phyloP scores from a whole-genome alignment of 2,888 invertebrate genomes.

The Encarsia formosa region DNA sequence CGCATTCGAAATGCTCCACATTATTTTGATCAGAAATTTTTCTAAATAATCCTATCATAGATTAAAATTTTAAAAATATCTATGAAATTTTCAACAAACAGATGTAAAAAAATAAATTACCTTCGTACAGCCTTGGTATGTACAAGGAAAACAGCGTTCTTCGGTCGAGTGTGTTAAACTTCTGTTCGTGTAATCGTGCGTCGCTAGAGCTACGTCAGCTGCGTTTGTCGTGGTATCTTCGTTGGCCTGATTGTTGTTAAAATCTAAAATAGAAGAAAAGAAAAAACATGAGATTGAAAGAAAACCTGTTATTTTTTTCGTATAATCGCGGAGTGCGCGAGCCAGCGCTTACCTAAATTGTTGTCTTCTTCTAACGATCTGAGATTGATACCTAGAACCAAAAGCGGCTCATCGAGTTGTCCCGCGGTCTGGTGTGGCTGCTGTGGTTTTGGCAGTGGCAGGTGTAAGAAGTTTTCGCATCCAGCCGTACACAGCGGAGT shows the following conservation, averaged over 20 bases:
- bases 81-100: background rate
- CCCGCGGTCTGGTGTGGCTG: conserved; percentile 45
- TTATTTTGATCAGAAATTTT: too few species aligned
- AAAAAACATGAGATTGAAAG: too few species aligned
- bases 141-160: conserved; percentile 49
- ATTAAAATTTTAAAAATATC: too few species aligned
- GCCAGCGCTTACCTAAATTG: conserved; percentile 12
- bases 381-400: conserved; percentile 50
- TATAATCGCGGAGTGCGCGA: background rate
- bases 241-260: conserved; percentile 42
- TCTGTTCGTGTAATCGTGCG: conserved; percentile 50
- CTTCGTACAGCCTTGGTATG: conserved; percentile 49
- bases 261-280: conserved; percentile 15
- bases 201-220: conserved; percentile 48
- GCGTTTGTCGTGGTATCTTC: conserved; percentile 36
- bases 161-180: conserved; percentile 42
- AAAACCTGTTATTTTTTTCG: background rate
- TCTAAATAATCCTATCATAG: too few species aligned
- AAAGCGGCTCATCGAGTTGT: conserved; percentile 45
- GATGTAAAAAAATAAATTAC: too few species aligned
- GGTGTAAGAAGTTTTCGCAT: conserved; percentile 54
- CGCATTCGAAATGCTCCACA: too few species aligned
- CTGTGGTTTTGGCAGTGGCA: conserved; percentile 42
- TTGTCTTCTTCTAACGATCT: conserved; percentile 39
- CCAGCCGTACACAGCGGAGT: conserved; percentile 58